Conservation (phyloP, 1,140 invertebrate species). For the Agraylea sexmaculata region DNA sequence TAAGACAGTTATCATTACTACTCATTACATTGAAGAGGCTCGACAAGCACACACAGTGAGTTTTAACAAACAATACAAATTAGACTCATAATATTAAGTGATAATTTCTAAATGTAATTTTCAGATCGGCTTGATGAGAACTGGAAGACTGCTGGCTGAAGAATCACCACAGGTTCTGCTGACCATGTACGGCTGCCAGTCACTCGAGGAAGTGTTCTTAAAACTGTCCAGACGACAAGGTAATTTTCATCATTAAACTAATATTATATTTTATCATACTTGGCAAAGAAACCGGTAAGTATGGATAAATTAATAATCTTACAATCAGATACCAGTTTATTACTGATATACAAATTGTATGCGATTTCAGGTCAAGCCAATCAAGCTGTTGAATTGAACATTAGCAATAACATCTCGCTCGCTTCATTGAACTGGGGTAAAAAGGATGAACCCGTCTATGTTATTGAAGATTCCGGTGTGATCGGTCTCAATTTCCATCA, state of each 20-base stretch:
- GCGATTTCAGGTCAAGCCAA: conserved; percentile 37
- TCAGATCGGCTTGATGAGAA: conserved; percentile 90
- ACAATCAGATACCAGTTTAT: neutral
- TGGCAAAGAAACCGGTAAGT: neutral
- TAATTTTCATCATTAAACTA: conserved; percentile 20
- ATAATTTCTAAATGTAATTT: conserved; percentile 16
- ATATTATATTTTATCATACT: neutral
- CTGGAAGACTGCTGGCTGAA: conserved; percentile 81
- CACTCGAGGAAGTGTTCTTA: conserved; percentile 88
- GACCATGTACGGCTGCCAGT: conserved; percentile 68
- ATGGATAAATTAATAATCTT: neutral
- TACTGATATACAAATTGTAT: conserved; percentile 5
- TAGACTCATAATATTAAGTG: neutral
- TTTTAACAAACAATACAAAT: conserved; percentile 15
- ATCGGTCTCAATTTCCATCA: conserved; percentile 80
- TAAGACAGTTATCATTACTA: conserved; percentile 88
- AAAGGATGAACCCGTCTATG: conserved; percentile 69
- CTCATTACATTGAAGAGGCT: conserved; percentile 90
- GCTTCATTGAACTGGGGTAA: conserved; percentile 68
- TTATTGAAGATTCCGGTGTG: conserved; percentile 72
- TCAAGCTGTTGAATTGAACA: conserved; percentile 49
- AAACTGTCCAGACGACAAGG: conserved; percentile 62
- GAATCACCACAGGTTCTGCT: conserved; percentile 78
- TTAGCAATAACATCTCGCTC: conserved; percentile 66
- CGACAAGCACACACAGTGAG: conserved; percentile 74